Evolutionary conservation across 2,888 invertebrate species (phyloP).

Genomic region (Drosophila crucigera): DNA sequence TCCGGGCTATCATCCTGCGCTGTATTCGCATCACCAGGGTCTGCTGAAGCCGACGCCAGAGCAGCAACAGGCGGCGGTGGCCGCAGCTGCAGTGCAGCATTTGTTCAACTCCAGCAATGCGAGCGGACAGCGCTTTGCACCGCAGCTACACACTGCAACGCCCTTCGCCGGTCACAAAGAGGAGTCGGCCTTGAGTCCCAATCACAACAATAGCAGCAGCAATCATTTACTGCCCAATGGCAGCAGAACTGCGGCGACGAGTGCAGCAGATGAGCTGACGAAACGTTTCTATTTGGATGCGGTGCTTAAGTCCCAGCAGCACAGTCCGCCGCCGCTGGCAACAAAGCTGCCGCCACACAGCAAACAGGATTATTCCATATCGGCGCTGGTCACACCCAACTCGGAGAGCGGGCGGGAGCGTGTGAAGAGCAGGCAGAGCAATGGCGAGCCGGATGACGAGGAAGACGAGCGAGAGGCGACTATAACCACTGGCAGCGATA

Average conservation of each 20-base stretch:
- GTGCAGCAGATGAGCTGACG: constrained; percentile 88
- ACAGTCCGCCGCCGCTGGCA: constrained; percentile 72
- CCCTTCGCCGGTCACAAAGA: constrained; percentile 57
- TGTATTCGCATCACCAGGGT: constrained; percentile 86
- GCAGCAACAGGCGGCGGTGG: constrained; percentile 81
- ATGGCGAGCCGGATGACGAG: constrained; percentile 73
- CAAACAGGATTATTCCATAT: constrained; percentile 82
- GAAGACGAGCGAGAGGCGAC: constrained; percentile 20
- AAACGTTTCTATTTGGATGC: constrained; percentile 92
- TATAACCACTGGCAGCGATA: constrained; percentile 23
- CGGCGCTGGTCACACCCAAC: constrained; percentile 83
- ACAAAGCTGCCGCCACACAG: constrained; percentile 73
- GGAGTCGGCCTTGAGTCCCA: constrained; percentile 37
- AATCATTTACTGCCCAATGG: constrained; percentile 84
- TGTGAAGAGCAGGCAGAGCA: constrained; percentile 73
- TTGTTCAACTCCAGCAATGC: constrained; percentile 76
- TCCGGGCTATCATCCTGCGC: constrained; percentile 87
- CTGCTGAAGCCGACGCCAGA: constrained; percentile 83
- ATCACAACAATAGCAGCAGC: constrained; percentile 85
- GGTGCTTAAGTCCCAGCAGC: constrained; percentile 90
- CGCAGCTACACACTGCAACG: constrained; percentile 63
- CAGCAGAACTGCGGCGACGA: constrained; percentile 87
- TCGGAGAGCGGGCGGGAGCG: constrained; percentile 83
- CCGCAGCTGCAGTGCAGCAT: constrained; percentile 82
- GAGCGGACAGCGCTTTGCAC: constrained; percentile 64